Evolutionary conservation across 2,797 vertebrate genomes (phyloP).

Genomic region (Pempheris klunzingeri): DNA sequence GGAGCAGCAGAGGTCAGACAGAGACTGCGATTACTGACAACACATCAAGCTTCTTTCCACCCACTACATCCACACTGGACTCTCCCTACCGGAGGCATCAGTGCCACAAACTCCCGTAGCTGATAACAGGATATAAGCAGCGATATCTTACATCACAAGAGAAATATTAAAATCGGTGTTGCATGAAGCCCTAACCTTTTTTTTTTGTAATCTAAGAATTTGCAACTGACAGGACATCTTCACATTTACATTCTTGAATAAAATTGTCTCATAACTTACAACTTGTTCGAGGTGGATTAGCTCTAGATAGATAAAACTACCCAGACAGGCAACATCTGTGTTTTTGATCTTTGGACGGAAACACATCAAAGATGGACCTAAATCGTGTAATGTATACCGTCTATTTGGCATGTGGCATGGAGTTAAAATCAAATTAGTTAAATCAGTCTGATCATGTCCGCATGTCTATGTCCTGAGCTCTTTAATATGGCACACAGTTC

Average conservation of each 20-base stretch:
- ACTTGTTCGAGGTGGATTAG: neutral
- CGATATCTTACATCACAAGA: neutral
- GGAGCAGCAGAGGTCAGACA: conserved; percentile 54
- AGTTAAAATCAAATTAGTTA: neutral
- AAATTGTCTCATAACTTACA: neutral
- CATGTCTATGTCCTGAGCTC: neutral
- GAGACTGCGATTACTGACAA: conserved; percentile 45
- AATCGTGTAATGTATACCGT: neutral
- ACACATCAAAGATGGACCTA: neutral
- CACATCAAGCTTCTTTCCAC: conserved; percentile 46
- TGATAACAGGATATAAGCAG: neutral
- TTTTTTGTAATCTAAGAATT: neutral
- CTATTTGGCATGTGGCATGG: neutral
- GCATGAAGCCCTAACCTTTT: neutral
- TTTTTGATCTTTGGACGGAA: neutral
- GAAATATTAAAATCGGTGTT: neutral
- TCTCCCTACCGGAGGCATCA: conserved; percentile 18
- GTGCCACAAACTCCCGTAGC: neutral
- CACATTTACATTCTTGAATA: neutral
- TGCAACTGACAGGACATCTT: neutral
- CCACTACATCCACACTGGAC: conserved; percentile 48
- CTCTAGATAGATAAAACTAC: neutral
- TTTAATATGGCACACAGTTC: neutral
- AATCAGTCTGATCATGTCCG: neutral
- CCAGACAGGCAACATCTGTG: neutral